Base-by-base conservation (phyloP, 2,797 vertebrate species). In the Dendrocincla fuliginosa region DNA sequence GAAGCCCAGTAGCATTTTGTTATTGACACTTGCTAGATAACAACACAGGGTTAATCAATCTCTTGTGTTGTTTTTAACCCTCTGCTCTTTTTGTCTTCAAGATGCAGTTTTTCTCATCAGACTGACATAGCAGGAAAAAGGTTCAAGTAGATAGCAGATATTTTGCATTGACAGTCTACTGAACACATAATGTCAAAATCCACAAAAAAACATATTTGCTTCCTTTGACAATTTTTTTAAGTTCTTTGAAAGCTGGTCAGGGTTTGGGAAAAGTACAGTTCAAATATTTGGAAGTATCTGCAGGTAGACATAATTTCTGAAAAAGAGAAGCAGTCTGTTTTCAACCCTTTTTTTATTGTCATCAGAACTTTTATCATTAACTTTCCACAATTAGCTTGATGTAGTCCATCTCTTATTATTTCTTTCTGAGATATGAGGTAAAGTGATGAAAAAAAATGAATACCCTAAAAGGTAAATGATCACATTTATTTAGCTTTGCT, bases 11-110 rank as follows among this genome's bases (percentile, higher is more conserved):
- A 99, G 98, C 98, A 97, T 98, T 97, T 98, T 97, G 97, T 98
- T 98, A 99, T 98, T 99, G 99, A 99, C 99, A 98, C 97, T 98
- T 98, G 97, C 96, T 97, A 98, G 99, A 99, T 99, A 99, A 98
- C 97, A 98, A 97, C 96, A 94, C 96, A 97, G 97, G 97, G 97
- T 98, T 99, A 99, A 99, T 99, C 98, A 99, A 98, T 98, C 98
- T 98, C 96, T 88, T 90, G 47, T 97, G 96, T 95, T 97, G 95
- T 97, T 97, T 97, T 95, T 96, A 97, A 67, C 93, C 92, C 96
- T 71, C 95, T 97, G 57, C 96, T 96, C 97, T 97, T 97, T 98
- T 98, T 98, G 97, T 98, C 96, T 98, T 98, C 96, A 97, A 96
- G 89, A 91, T 88, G 94, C 94, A 96, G 95, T 97, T 98, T 98